phyloP scores from a whole-genome alignment of 2,888 invertebrate genomes.

The Bombyx huttoni region DNA sequence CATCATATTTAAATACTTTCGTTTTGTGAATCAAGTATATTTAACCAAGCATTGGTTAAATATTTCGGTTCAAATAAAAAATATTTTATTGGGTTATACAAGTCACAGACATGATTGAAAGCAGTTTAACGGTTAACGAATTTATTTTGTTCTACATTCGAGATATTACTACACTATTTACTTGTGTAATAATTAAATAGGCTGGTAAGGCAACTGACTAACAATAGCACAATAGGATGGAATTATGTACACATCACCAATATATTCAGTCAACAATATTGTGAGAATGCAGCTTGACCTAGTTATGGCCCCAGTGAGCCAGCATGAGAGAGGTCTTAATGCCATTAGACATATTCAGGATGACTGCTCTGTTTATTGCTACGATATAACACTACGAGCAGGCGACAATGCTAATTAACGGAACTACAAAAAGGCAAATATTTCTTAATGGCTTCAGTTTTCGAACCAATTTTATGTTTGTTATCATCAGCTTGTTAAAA shows the following conservation, averaged over 20 bases:
- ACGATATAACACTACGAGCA: background rate
- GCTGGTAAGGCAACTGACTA: background rate
- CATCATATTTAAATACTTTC: too few relatives aligned
- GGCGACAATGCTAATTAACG: background rate
- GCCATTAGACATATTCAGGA: constrained; percentile 23
- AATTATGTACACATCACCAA: background rate
- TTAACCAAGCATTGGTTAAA: too few relatives aligned
- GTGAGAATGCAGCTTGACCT: constrained; percentile 40
- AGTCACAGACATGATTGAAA: too few relatives aligned
- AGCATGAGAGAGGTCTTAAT: constrained; percentile 31
- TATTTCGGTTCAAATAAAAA: too few relatives aligned
- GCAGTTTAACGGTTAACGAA: too few relatives aligned
- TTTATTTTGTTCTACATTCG: too few relatives aligned
- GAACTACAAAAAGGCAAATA: background rate
- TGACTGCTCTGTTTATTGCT: constrained; percentile 6
- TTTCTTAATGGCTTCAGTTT: background rate
- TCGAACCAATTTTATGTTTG: background rate
- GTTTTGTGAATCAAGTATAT: too few relatives aligned
- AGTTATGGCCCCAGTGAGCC: constrained; percentile 44
- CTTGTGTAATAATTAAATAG: background rate
- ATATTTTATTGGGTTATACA: too few relatives aligned
- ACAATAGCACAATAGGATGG: background rate
- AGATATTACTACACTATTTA: background rate
- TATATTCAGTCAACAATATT: constrained; percentile 16
- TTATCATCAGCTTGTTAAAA: too few relatives aligned